These are phyloP conservation scores for Genyomyrus donnyi DNA, from an alignment of 2,113 vertebrate species.

Conservation along the genomic window DNA sequence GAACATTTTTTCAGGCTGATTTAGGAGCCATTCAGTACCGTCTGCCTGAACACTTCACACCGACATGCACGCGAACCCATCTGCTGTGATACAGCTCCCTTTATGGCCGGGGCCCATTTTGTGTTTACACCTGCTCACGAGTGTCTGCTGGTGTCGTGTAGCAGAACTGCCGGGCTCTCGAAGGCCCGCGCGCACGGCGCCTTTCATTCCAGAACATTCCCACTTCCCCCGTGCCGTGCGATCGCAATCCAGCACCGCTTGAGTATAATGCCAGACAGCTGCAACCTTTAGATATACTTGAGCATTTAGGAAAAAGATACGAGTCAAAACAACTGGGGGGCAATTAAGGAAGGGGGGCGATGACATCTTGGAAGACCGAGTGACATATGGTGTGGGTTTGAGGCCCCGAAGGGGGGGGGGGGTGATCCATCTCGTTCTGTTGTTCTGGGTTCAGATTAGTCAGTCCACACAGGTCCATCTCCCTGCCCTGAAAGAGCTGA, in stretches of 20 bases:
- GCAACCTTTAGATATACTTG: not conserved
- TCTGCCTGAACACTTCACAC: not conserved
- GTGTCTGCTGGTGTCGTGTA: not conserved
- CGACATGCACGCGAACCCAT: not conserved
- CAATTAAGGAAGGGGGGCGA: not conserved
- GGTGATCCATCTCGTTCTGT: not conserved
- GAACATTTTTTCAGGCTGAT: not conserved
- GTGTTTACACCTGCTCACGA: not conserved
- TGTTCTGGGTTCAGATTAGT: not conserved
- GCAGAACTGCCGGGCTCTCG: not conserved
- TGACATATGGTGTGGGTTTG: not conserved
- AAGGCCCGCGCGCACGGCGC: not conserved
- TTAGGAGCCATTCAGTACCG: not conserved
- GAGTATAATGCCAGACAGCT: not conserved
- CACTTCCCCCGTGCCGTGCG: not conserved
- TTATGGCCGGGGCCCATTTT: not conserved
- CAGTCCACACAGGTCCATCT: not conserved
- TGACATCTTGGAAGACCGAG: not conserved
- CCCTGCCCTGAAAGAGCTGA: constrained; percentile 76
- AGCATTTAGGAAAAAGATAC: not conserved
- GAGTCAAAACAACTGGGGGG: not conserved
- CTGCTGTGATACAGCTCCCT: not conserved
- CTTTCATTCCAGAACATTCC: not conserved
- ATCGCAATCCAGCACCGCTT: not conserved
- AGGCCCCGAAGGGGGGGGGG: not conserved